These are phyloP conservation scores for Sebastes steindachneri DNA, from an alignment of 2,797 vertebrate species.

Conservation along the genomic window DNA sequence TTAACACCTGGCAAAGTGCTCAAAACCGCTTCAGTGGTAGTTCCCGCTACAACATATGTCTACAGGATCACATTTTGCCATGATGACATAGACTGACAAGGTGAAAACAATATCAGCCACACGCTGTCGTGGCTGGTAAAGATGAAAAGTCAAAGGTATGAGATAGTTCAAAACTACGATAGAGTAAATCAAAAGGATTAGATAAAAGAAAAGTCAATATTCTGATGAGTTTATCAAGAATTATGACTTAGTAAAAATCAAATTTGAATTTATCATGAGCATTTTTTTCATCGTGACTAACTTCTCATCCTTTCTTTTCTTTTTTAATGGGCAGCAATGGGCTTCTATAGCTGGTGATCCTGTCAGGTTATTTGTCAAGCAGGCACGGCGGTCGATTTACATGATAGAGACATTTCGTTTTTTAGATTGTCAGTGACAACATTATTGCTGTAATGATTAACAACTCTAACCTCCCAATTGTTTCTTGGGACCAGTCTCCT, in stretches of 20 bases:
- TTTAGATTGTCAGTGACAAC: slow-evolving; percentile 36
- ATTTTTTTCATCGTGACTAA: neutral
- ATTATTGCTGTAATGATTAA: slow-evolving; percentile 63
- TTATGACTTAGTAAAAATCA: neutral
- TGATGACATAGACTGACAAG: too few relatives aligned
- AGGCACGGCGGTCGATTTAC: slow-evolving; percentile 32
- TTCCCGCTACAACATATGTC: too few relatives aligned
- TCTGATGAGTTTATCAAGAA: neutral
- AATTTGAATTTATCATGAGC: neutral
- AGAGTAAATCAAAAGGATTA: neutral
- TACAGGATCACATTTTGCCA: too few relatives aligned
- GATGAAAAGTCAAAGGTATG: neutral
- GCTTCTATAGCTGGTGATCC: neutral
- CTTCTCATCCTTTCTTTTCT: neutral
- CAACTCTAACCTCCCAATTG: slow-evolving; percentile 60
- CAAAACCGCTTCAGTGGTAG: too few relatives aligned
- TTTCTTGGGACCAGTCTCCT: slow-evolving; percentile 45
- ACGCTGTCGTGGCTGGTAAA: too few relatives aligned
- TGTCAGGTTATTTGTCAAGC: slow-evolving; percentile 11
- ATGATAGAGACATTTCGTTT: slow-evolving; percentile 25
- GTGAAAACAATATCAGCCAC: too few relatives aligned
- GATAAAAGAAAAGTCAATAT: too few relatives aligned
- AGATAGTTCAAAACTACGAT: neutral
- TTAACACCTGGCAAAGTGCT: too few relatives aligned
- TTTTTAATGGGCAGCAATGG: neutral